Conservation (phyloP, 2,797 vertebrate genomes). For the Euphonia xanthogaster region DNA sequence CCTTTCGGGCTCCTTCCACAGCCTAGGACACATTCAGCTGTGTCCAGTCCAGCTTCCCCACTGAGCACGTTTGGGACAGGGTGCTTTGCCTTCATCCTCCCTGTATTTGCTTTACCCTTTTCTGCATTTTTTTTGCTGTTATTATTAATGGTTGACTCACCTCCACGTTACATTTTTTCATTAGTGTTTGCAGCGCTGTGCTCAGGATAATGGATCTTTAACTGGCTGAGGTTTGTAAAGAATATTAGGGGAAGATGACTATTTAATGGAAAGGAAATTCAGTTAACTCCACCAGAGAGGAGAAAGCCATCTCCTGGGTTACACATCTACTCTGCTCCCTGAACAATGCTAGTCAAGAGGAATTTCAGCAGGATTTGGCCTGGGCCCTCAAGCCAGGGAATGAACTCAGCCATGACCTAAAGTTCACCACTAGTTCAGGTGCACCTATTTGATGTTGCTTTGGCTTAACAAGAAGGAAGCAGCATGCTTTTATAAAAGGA, state of each 20-base stretch:
- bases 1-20: not conserved
- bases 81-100: not conserved
- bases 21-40: not conserved
- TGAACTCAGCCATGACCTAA: not conserved
- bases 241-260: not conserved
- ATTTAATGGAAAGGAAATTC: not conserved
- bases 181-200: not conserved
- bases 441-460: not conserved
- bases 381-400: not conserved
- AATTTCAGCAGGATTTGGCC: not conserved
- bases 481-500: not conserved
- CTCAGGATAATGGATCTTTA: not conserved
- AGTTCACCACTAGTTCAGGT: not conserved
- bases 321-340: not conserved
- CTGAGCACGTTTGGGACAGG: accelerated
- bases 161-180: not conserved
- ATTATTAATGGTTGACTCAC: not conserved
- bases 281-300: not conserved
- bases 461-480: not conserved
- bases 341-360: not conserved
- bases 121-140: not conserved
- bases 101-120: not conserved
- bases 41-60: not conserved
- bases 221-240: not conserved
- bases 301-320: not conserved